A percentile compares a stretch with the other conserved stretches of the same genome.
These are phyloP conservation scores for Ageneiosus marmoratus DNA, from an alignment of 2,113 vertebrate genomes.

Conservation along the genomic window DNA sequence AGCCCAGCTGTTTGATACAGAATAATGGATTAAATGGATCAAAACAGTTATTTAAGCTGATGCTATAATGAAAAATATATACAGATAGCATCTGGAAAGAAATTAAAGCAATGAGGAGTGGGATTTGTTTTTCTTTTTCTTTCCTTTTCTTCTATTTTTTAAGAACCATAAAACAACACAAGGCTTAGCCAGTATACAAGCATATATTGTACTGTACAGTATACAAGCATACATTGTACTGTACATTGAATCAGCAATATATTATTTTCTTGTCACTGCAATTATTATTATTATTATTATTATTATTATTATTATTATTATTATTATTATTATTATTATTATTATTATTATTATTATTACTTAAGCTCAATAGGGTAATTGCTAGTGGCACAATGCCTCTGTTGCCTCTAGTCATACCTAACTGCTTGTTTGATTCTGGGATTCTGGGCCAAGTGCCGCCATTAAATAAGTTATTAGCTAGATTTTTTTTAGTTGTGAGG, in stretches of 20 bases:
- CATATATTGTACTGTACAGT: not conserved
- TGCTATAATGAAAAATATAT: not conserved
- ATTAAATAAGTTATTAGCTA: not conserved
- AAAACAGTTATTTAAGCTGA: not conserved
- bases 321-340: no score
- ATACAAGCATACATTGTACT: not conserved
- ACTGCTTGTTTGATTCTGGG: not conserved
- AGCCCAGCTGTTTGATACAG: not conserved
- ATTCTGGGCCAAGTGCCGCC: not conserved
- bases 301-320: constrained; percentile 14
- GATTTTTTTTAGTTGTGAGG: not conserved
- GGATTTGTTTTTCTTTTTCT: not conserved
- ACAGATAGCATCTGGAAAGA: not conserved
- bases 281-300: not conserved
- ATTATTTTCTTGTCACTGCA: not conserved
- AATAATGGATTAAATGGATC: not conserved
- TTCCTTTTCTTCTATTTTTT: no score
- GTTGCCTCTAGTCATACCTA: not conserved
- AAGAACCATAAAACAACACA: not conserved
- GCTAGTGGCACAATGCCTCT: not conserved
- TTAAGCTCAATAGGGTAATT: not conserved
- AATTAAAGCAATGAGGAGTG: not conserved
- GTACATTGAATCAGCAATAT: not conserved
- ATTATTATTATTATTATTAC: no score
- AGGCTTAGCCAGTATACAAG: not conserved